A percentile compares a stretch with the other conserved stretches of the same genome.
These are phyloP conservation scores for Melanaphis sacchari DNA, from an alignment of 1,140 invertebrate species.

Conservation along the genomic window DNA sequence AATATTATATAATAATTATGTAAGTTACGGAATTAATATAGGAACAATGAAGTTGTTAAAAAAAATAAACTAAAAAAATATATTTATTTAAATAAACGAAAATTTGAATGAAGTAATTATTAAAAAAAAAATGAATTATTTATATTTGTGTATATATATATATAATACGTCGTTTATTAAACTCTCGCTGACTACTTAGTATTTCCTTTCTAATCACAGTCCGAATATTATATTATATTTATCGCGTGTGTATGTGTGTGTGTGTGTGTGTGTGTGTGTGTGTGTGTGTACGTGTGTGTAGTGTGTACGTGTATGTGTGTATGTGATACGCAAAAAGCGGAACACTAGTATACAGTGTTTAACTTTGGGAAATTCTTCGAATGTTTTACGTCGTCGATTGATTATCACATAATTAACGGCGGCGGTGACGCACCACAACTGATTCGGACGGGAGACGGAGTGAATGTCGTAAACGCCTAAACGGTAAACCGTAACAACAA, in stretches of 20 bases:
- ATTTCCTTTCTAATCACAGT: conserved; percentile 22
- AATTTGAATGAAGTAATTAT: neutral
- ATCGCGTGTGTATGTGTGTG: neutral
- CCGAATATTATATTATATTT: neutral
- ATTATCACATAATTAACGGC: conserved; percentile 44
- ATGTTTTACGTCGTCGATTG: conserved; percentile 33
- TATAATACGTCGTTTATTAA: neutral
- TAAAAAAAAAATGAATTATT: neutral
- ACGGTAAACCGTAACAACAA: neutral
- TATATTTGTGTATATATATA: neutral
- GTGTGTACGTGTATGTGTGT: too few species aligned
- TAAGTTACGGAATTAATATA: neutral
- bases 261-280: neutral
- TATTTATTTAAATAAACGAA: neutral
- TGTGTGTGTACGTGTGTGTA: neutral
- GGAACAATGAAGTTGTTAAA: neutral
- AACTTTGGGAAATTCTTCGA: conserved; percentile 35
- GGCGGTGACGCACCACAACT: conserved; percentile 12
- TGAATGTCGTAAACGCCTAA: conserved; percentile 8
- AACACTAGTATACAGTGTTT: conserved; percentile 14
- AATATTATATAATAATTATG: neutral
- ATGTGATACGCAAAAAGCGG: conserved; percentile 24
- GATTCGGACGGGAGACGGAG: neutral
- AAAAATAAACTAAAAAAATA: neutral
- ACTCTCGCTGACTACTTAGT: neutral